Base-by-base conservation (phyloP, 2,797 vertebrate genomes). In the Petrocephalus schoutedeni region DNA sequence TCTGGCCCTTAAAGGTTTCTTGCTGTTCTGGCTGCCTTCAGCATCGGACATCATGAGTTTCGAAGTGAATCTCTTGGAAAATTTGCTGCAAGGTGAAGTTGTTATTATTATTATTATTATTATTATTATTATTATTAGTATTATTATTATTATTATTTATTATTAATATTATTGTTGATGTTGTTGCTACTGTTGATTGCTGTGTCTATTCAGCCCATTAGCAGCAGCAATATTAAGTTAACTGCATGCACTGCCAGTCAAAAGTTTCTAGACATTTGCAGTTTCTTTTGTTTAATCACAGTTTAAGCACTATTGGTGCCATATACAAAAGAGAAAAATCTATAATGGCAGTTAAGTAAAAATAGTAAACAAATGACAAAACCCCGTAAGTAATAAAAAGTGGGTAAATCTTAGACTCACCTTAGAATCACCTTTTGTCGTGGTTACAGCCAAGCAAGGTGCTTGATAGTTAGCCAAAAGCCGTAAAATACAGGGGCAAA, bases 1-100 rank as follows among this genome's bases (percentile, higher is more conserved):
- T 85, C 45, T 41, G 32, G 21, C 4, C 7, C n/a, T 85, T 14
- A 16, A 51, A 85, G 80, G 3, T 89, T 77, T 28, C 91, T 32
- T 92, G 56, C 36, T 41, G 0, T 89, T 89, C 19, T 93, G 92
- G 92, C 91, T 95, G 74, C 86, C 90, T 85, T 91, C 41, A 45
- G 41, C 41, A 41, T 86, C 64, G 84, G 89, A 90, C n/a, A 88
- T 87, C 89, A 57, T 5, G 0, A 86, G 49, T 84, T 90, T 93
- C 83, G 16, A 90, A 82, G 91, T 59, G 58, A 94, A 90, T 86
- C 90, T 92, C 61, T 0, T 93, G 16, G 93, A 94, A 51, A 80
- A 90, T 87, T 88, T 94, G 89, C 89, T 93, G 87, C 92, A 92
- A 93, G 94, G 95, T 95, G 90, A 93, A 92, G 12, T 28, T 19